Conservation (phyloP, 2,113 vertebrate species). For the Cnemophilus loriae region DNA sequence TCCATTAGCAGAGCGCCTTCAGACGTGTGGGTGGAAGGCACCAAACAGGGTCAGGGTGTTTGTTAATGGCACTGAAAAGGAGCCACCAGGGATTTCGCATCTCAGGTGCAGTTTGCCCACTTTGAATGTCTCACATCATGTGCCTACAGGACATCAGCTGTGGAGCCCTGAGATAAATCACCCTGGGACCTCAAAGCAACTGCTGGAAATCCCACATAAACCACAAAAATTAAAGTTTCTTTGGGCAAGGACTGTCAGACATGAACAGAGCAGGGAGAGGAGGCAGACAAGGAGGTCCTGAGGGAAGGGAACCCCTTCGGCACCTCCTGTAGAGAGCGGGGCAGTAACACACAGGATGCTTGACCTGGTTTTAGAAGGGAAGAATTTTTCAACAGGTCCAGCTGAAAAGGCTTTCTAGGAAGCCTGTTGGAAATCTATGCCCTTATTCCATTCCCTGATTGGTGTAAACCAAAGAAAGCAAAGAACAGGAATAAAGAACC, state of each 20-base stretch:
- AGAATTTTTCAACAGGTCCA: not conserved
- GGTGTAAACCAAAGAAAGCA: not conserved
- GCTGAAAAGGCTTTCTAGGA: not conserved
- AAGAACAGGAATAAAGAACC: not conserved
- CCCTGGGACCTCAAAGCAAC: not conserved
- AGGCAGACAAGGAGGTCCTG: not conserved
- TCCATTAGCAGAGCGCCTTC: not conserved
- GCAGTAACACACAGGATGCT: not conserved
- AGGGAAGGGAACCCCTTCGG: not conserved
- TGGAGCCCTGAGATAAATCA: not conserved
- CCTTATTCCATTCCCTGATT: not conserved
- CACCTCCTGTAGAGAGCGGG: not conserved
- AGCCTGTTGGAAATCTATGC: not conserved
- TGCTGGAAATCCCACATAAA: not conserved
- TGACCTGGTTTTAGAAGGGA: not conserved
- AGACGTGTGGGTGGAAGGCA: slow-evolving; percentile 36
- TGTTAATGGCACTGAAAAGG: not conserved
- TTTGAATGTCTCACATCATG: not conserved
- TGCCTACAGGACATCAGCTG: not conserved
- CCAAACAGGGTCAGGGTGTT: not conserved
- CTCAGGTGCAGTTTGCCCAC: not conserved
- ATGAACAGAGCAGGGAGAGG: not conserved
- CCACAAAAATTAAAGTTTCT: not conserved
- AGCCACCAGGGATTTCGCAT: not conserved
- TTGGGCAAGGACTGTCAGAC: not conserved